A percentile compares a stretch with the other conserved stretches of the same genome.
Evolutionary conservation across 2,113 vertebrate species (phyloP).

Genomic region (Dendrocopos noguchii): DNA sequence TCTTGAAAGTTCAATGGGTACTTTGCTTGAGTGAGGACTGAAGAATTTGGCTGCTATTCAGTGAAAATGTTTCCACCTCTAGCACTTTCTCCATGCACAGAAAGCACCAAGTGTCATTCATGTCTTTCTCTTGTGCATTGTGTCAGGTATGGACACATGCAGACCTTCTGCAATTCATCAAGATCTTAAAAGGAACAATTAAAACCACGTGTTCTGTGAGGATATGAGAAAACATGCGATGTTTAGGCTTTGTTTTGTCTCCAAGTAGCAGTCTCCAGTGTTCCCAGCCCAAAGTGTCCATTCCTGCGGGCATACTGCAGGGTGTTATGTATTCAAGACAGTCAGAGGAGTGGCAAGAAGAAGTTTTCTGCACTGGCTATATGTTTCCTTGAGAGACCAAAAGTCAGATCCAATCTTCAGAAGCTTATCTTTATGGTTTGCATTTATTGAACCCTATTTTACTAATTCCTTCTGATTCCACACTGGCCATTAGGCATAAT

Average conservation of each 20-base stretch:
- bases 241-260: neutral
- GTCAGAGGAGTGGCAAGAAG: neutral
- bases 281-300: accelerated
- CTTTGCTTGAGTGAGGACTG: neutral
- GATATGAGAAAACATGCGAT: neutral
- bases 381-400: slow-evolving; percentile 56
- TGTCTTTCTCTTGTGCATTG: accelerated
- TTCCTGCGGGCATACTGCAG: neutral
- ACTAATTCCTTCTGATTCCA: slow-evolving; percentile 71
- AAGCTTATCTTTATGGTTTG: slow-evolving; percentile 78
- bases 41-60: neutral
- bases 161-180: neutral
- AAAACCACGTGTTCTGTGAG: neutral
- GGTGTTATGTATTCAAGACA: neutral
- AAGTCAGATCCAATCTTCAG: slow-evolving; percentile 65
- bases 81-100: neutral
- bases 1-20: neutral
- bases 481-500: slow-evolving; percentile 70
- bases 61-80: neutral
- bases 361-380: neutral
- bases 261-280: neutral
- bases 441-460: slow-evolving; percentile 71
- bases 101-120: neutral
- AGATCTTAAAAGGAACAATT: neutral
- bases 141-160: neutral